These are phyloP conservation scores for Himalopsyche japonica DNA, from an alignment of 2,888 invertebrate genomes.

Conservation along the genomic window DNA sequence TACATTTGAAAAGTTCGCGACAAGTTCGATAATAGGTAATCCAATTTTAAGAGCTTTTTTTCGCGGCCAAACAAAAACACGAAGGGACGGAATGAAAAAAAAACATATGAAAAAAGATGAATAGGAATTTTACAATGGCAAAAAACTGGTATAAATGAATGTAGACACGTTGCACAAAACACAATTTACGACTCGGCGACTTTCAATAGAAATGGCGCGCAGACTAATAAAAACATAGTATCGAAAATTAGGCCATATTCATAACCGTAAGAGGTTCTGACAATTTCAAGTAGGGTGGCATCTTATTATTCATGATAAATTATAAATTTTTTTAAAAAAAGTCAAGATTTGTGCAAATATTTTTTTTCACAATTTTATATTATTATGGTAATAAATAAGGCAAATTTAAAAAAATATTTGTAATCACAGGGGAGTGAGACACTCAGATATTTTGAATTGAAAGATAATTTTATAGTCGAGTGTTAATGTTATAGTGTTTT, in stretches of 20 bases:
- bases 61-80: conserved; percentile 6
- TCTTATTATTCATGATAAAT: conserved; percentile 30
- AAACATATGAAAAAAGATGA: neutral
- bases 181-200: conserved; percentile 28
- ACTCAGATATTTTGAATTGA: neutral
- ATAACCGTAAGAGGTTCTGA: conserved; percentile 32
- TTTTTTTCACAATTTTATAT: neutral
- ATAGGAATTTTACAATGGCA: conserved; percentile 1
- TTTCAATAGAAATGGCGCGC: conserved; percentile 27
- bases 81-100: neutral
- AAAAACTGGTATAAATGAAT: conserved; percentile 22
- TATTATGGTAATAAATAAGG: neutral
- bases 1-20: conserved; percentile 7
- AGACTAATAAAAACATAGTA: conserved; percentile 39
- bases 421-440: neutral
- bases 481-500: too few species aligned
- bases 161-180: conserved; percentile 35
- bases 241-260: conserved; percentile 41
- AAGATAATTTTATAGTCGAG: neutral
- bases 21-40: conserved; percentile 40
- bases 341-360: conserved; percentile 24
- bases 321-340: conserved; percentile 20
- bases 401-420: neutral
- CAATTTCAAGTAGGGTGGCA: conserved; percentile 17
- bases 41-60: conserved; percentile 40